Conservation (phyloP, 2,113 vertebrate species). For the Clarias gariepinus region DNA sequence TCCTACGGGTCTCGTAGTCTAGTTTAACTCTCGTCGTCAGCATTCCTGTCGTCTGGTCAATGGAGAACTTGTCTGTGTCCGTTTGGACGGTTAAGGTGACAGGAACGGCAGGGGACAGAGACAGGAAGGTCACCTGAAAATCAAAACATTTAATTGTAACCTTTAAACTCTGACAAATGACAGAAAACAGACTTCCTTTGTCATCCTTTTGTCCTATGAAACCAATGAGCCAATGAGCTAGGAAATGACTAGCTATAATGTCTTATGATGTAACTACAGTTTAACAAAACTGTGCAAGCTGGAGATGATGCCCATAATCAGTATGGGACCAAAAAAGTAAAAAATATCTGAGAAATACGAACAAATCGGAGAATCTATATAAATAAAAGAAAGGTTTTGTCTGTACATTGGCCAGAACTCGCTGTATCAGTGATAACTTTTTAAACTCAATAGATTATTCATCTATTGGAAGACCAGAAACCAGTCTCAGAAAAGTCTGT, state of each 20-base stretch:
- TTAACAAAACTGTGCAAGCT: background rate
- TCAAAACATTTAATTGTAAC: background rate
- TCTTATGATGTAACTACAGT: background rate
- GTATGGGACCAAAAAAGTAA: background rate
- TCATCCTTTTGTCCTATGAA: background rate
- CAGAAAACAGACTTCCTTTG: background rate
- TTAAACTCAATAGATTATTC: too few species aligned
- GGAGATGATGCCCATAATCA: background rate
- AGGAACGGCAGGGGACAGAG: slow-evolving; percentile 42
- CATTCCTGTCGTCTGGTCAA: slow-evolving; percentile 56
- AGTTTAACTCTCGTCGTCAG: slow-evolving; percentile 66
- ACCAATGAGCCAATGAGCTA: background rate
- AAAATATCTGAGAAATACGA: too few species aligned
- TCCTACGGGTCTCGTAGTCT: slow-evolving; percentile 67
- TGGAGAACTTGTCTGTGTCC: slow-evolving; percentile 63
- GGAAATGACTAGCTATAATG: background rate
- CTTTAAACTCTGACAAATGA: background rate
- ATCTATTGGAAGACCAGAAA: too few species aligned
- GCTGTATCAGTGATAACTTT: too few species aligned
- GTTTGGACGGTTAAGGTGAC: slow-evolving; percentile 60
- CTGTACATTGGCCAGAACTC: too few species aligned
- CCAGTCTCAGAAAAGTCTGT: too few species aligned
- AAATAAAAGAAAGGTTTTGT: too few species aligned
- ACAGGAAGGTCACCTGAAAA: slow-evolving; percentile 64
- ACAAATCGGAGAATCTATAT: too few species aligned